Percentiles rank a stretch among this genome's conserved stretches.
phyloP scores from a whole-genome alignment of 2,797 vertebrate species.

The Chelonia mydas region DNA sequence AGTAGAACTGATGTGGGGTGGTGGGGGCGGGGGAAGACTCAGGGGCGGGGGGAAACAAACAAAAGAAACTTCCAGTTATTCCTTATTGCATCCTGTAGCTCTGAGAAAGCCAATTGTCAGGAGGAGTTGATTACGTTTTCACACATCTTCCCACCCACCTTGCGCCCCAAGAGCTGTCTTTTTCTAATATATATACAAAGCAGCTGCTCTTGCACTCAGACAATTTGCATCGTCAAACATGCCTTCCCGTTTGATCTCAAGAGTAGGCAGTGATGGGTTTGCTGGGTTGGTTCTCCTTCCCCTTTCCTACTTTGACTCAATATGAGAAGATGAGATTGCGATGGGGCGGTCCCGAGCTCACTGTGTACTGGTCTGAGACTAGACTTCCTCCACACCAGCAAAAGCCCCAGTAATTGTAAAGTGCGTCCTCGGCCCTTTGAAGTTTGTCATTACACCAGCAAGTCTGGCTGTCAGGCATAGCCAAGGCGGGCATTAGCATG shows the following conservation, averaged over 20 bases:
- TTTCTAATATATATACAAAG: conserved; percentile 53
- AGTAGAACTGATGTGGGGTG: not conserved
- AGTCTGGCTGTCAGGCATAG: conserved; percentile 55
- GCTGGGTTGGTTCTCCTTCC: not conserved
- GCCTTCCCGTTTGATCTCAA: conserved; percentile 59
- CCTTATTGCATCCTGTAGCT: not conserved
- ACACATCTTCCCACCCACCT: not conserved
- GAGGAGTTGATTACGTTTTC: conserved; percentile 46
- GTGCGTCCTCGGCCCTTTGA: conserved; percentile 39
- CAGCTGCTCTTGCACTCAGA: conserved; percentile 34
- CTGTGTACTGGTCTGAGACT: conserved; percentile 15
- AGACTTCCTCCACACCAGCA: conserved; percentile 45
- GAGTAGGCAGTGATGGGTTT: conserved; percentile 22
- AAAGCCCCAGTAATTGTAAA: conserved; percentile 48
- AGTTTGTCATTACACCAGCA: conserved; percentile 49
- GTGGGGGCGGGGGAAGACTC: accelerated
- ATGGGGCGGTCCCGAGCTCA: not conserved
- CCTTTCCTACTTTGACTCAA: conserved; percentile 35
- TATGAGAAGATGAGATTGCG: conserved; percentile 59
- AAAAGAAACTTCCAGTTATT: not conserved
- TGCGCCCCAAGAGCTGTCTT: not conserved
- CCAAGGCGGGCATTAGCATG: conserved; percentile 61
- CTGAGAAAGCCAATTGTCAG: conserved; percentile 41
- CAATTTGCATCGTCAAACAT: conserved; percentile 57
- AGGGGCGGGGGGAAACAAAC: not conserved